Base-by-base conservation (phyloP, 2,888 invertebrate species). In the Sceliomorpha sp. region DNA sequence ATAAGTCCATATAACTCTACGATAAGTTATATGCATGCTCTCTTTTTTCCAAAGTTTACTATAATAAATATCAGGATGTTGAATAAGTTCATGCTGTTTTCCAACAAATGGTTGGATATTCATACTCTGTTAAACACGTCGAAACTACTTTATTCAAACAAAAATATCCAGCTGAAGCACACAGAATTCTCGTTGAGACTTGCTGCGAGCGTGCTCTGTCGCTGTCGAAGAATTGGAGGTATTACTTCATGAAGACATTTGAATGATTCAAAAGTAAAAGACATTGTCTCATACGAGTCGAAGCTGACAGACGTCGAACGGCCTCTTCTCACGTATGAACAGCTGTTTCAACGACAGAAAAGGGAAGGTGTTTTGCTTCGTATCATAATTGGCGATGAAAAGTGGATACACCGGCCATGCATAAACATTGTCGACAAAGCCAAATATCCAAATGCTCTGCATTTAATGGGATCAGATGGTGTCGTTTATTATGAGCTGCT, bases 261-360 rank as follows among this genome's bases (percentile, higher is more conserved):
- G 34, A 34, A 48, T 15, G 34, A 10, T 48, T 34, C 17, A 9
- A 48, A 48, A 48, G 12, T 1, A 36, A 31, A 31, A 13, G 9
- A 31, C 15, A 39, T 14, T 14, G 26, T 42, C 13, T 37, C 42
- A 10, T 31, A 45, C 36, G 51, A 47, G 34, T 44, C 50, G 32
- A 68, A 63, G 17, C 62, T n/a, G n/a, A n/a, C n/a, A n/a, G n/a
- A n/a, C n/a, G n/a, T n/a, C 40, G 24, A 56, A 37, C 31, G 69
- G 58, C 45, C 31, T 63, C 31, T 44, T 56, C 24, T 10, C 37
- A 31, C 58, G 53, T 9, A 31, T 27, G 27, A 27, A 27, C 27
- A 27, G 29, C 36, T 51, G 51, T 42, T 60, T 40, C 51, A 60
- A 32, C 20, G 42, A 34, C 60, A 60, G 31, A 63, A 63, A 45